These are phyloP conservation scores for Cyclura pinguis DNA, from an alignment of 2,797 vertebrate genomes.

Conservation along the genomic window DNA sequence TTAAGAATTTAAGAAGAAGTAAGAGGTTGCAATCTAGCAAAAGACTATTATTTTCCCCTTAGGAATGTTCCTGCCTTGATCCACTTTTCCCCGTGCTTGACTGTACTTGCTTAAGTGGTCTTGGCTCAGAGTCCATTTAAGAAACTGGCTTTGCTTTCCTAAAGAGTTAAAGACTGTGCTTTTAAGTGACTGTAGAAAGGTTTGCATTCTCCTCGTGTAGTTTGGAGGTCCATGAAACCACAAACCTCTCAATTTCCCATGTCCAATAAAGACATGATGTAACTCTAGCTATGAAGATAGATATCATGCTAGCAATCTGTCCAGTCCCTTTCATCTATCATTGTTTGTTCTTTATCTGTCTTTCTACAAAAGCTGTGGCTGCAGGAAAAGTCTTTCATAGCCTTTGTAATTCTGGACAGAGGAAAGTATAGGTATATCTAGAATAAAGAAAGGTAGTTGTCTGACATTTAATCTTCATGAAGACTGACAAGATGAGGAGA, in stretches of 20 bases:
- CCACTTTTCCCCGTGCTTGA: background rate
- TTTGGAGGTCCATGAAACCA: conserved; percentile 32
- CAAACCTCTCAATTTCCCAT: conserved; percentile 8
- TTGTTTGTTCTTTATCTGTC: conserved; percentile 41
- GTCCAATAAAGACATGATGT: background rate
- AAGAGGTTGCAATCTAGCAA: background rate
- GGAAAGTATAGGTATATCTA: conserved; percentile 5
- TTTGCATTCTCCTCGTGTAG: conserved; percentile 23
- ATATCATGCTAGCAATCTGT: background rate
- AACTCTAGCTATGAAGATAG: conserved; percentile 9
- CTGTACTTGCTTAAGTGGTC: background rate
- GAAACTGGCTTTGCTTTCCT: background rate
- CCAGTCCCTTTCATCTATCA: conserved; percentile 17
- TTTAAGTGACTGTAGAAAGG: conserved; percentile 37
- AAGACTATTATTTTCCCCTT: background rate
- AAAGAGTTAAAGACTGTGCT: conserved; percentile 24
- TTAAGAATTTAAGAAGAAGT: background rate
- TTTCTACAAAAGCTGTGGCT: conserved; percentile 35
- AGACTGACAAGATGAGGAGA: conserved; percentile 47
- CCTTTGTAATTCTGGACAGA: conserved; percentile 42
- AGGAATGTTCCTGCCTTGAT: background rate
- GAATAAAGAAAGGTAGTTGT: background rate
- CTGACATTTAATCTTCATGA: conserved; percentile 45
- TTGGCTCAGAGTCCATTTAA: conserved; percentile 10
- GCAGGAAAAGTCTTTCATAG: conserved; percentile 28